Conservation (phyloP, 2,113 vertebrate genomes). For the Dendrocopos noguchii region DNA sequence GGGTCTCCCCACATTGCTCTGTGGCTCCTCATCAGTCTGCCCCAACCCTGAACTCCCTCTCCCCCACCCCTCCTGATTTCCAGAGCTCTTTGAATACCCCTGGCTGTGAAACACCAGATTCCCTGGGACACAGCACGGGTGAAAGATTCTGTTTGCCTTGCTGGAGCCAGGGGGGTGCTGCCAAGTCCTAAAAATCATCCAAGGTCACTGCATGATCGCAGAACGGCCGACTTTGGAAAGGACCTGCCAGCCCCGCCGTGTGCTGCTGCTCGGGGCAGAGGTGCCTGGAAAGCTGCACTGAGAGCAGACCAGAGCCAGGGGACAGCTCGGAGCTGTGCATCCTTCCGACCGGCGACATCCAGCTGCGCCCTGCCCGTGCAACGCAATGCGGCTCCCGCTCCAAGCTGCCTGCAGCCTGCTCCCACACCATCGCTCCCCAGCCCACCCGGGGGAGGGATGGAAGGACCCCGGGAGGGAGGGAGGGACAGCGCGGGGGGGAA, state of each 20-base stretch:
- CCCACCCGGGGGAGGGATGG: background rate
- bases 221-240: background rate
- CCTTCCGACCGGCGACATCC: fast-evolving
- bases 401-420: background rate
- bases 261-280: background rate
- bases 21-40: too few species aligned
- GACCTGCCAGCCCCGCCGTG: background rate
- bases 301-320: background rate
- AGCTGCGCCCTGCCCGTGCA: background rate
- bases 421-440: background rate
- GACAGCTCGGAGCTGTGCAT: background rate
- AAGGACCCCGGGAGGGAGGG: too few species aligned
- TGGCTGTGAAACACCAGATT: background rate
- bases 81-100: fast-evolving
- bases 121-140: background rate
- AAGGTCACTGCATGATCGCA: background rate
- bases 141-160: background rate
- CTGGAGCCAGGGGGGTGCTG: background rate
- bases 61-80: background rate
- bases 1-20: too few species aligned
- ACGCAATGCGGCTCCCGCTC: background rate
- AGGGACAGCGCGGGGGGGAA: background rate
- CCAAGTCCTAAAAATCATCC: background rate
- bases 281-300: background rate
- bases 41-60: background rate